Evolutionary conservation across 2,113 vertebrate species (phyloP).

Genomic region (Lepus timidus): DNA sequence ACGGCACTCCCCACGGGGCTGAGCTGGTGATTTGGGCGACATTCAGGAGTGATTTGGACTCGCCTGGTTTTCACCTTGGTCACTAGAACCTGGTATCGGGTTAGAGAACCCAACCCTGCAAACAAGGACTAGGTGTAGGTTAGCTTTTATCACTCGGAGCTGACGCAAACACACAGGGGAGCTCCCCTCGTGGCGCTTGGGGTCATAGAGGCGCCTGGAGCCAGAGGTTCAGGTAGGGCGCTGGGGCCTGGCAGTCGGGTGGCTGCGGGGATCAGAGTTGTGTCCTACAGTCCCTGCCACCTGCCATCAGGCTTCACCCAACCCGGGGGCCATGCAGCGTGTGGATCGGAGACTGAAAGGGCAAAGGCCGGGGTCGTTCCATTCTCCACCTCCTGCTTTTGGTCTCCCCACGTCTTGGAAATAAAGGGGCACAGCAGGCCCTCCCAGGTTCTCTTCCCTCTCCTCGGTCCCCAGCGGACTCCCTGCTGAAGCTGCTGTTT

Average conservation of each 20-base stretch:
- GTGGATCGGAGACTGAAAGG: not conserved
- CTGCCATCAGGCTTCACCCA: not conserved
- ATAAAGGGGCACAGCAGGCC: not conserved
- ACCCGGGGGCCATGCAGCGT: not conserved
- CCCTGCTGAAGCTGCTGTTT: not conserved
- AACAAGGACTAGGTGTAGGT: not conserved
- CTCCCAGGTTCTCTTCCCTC: not conserved
- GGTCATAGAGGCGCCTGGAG: not conserved
- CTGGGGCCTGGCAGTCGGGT: not conserved
- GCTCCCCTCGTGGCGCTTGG: not conserved
- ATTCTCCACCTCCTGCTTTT: not conserved
- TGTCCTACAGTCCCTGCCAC: no score
- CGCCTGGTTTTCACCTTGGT: not conserved
- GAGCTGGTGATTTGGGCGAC: not conserved
- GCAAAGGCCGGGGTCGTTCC: not conserved
- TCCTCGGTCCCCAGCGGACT: not conserved
- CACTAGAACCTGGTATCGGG: not conserved
- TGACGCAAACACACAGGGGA: fast-evolving
- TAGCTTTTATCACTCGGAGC: not conserved
- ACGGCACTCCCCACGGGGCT: not conserved
- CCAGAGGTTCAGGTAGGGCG: no score
- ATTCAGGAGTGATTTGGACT: not conserved
- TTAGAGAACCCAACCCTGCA: not conserved
- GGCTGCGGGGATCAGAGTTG: not conserved
- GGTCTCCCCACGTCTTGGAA: not conserved